Evolutionary conservation across 2,113 vertebrate species (phyloP).

Genomic region (Phasianus colchicus): DNA sequence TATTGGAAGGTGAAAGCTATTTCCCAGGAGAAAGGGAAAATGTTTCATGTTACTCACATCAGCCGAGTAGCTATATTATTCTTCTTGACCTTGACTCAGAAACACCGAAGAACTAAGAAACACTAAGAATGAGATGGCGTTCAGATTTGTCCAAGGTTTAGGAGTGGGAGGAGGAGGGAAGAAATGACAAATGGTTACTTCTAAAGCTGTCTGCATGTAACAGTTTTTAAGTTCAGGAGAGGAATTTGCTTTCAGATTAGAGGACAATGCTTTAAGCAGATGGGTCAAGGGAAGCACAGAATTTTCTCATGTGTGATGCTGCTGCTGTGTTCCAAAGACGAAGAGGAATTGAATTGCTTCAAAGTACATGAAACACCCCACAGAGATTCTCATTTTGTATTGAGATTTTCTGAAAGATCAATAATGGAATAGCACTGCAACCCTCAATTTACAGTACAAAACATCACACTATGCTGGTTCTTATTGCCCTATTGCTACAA

Average conservation of each 20-base stretch:
- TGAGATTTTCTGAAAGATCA: slow-evolving; percentile 51
- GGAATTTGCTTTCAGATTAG: slow-evolving; percentile 12
- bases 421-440: slow-evolving; percentile 39
- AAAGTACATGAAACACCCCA: slow-evolving; percentile 19
- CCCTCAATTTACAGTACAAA: slow-evolving; percentile 21
- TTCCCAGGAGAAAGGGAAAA: not conserved
- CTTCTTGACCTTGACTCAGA: slow-evolving; percentile 29
- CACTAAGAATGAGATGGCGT: not conserved
- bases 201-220: not conserved
- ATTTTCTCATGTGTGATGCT: slow-evolving; percentile 22
- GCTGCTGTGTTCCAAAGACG: slow-evolving; percentile 9
- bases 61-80: not conserved
- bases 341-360: slow-evolving; percentile 28
- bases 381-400: slow-evolving; percentile 52
- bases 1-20: slow-evolving; percentile 28
- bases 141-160: not conserved
- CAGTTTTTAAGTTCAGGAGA: not conserved
- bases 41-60: not conserved
- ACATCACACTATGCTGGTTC: not conserved
- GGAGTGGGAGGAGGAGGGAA: not conserved
- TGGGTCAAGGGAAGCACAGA: not conserved
- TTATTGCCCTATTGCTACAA: not conserved
- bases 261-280: not conserved
- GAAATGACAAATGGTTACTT: slow-evolving; percentile 15
- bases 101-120: not conserved